phyloP scores from a whole-genome alignment of 92 coral and sea anemone genomes.

The Anthopleura xanthogrammica region DNA sequence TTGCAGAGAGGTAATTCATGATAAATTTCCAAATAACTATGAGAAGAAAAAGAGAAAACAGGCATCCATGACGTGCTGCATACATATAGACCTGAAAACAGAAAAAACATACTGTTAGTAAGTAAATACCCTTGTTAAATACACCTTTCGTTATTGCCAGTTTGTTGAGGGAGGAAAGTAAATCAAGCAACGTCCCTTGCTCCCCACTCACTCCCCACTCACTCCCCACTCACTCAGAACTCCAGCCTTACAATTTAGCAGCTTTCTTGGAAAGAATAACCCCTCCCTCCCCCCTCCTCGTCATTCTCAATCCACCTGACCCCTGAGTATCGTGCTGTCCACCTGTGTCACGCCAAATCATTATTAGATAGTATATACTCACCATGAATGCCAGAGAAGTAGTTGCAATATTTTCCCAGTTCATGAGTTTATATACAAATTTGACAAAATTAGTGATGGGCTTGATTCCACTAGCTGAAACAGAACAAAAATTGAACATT shows the following conservation, averaged over 20 bases:
- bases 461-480: conserved; percentile 66
- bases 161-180: too few relatives aligned
- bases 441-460: conserved; percentile 81
- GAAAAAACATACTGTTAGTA: not conserved
- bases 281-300: too few relatives aligned
- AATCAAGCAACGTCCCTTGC: too few relatives aligned
- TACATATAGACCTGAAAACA: conserved; percentile 78
- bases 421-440: conserved; percentile 45
- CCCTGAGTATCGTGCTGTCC: too few relatives aligned
- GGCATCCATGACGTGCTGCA: conserved; percentile 77
- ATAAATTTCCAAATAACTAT: conserved; percentile 74
- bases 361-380: conserved; percentile 6
- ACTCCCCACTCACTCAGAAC: too few relatives aligned
- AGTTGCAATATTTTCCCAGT: conserved; percentile 85
- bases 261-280: too few relatives aligned
- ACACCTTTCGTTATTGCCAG: too few relatives aligned
- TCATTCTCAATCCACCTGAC: too few relatives aligned
- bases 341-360: too few relatives aligned
- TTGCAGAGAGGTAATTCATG: conserved; percentile 83
- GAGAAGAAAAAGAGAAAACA: conserved; percentile 67
- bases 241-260: too few relatives aligned
- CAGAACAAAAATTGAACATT: not conserved
- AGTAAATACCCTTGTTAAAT: too few relatives aligned
- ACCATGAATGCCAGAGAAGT: conserved; percentile 81
- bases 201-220: too few relatives aligned